Conservation (phyloP, 2,888 invertebrate genomes). For the Onchidella celtica region DNA sequence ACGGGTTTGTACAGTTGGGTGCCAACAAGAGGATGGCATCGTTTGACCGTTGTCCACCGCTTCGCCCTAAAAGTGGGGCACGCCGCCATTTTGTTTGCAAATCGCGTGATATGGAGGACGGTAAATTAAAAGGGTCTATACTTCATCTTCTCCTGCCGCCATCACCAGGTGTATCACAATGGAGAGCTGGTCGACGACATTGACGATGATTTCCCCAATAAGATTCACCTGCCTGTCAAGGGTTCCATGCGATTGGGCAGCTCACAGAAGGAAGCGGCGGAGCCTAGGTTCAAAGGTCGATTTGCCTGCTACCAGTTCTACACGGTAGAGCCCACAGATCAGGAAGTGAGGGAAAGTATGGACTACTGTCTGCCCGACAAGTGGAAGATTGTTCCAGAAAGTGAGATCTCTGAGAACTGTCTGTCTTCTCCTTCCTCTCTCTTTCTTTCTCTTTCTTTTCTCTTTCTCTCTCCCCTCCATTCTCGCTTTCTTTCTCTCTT, state of each 20-base stretch:
- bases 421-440: too few relatives aligned
- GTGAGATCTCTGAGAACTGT: conserved; percentile 50
- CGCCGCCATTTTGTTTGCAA: too few relatives aligned
- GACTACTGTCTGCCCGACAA: conserved; percentile 53
- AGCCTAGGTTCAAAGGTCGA: conserved; percentile 55
- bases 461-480: not conserved
- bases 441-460: not conserved
- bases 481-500: too few relatives aligned
- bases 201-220: conserved; percentile 62
- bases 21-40: too few relatives aligned
- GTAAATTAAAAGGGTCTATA: too few relatives aligned
- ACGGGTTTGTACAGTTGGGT: too few relatives aligned
- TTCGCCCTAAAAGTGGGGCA: too few relatives aligned
- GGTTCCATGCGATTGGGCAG: conserved; percentile 57
- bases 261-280: conserved; percentile 50
- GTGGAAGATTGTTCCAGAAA: conserved; percentile 57
- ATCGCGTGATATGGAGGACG: too few relatives aligned
- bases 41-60: too few relatives aligned
- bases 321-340: conserved; percentile 32
- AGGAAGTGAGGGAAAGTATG: conserved; percentile 47
- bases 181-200: conserved; percentile 55
- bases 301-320: conserved; percentile 61
- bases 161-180: conserved; percentile 53
- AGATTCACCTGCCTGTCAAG: conserved; percentile 55
- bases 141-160: not conserved